Evolutionary conservation across 2,888 invertebrate species (phyloP).

Genomic region (Nemurella pictetii): DNA sequence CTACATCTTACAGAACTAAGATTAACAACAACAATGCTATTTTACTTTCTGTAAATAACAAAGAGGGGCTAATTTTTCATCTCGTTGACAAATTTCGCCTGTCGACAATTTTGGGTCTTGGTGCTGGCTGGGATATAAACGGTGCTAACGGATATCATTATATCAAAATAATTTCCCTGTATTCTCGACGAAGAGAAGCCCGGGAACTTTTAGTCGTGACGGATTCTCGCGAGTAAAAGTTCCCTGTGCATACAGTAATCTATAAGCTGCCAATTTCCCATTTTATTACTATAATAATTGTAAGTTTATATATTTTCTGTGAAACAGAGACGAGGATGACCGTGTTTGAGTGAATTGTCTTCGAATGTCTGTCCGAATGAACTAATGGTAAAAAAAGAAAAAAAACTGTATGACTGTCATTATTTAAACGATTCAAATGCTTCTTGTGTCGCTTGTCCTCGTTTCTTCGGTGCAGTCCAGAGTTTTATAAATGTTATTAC

Average conservation of each 20-base stretch:
- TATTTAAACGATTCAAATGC: conserved; percentile 25
- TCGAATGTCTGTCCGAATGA: conserved; percentile 31
- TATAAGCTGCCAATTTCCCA: conserved; percentile 20
- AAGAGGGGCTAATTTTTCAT: conserved; percentile 17
- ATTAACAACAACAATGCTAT: conserved; percentile 2
- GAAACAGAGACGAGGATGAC: conserved; percentile 36
- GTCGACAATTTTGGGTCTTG: conserved; percentile 28
- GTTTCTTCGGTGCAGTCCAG: not conserved
- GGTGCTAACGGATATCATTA: conserved; percentile 33
- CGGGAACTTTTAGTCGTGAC: not conserved
- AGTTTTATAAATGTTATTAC: not conserved
- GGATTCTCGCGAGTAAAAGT: not conserved
- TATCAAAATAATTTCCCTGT: conserved; percentile 22
- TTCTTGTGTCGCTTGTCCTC: conserved; percentile 21
- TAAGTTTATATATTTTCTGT: not conserved
- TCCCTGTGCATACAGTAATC: not conserved
- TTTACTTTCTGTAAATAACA: conserved; percentile 12
- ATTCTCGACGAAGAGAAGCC: not conserved
- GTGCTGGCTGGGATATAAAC: conserved; percentile 33
- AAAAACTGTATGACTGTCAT: not conserved
- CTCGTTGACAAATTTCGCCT: conserved; percentile 4
- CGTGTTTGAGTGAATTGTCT: conserved; percentile 30
- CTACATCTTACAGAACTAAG: not conserved
- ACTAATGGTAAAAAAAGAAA: no score
- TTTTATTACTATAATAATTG: not conserved